phyloP scores from a whole-genome alignment of 2,888 invertebrate genomes.

The Dysmachus trigonus region DNA sequence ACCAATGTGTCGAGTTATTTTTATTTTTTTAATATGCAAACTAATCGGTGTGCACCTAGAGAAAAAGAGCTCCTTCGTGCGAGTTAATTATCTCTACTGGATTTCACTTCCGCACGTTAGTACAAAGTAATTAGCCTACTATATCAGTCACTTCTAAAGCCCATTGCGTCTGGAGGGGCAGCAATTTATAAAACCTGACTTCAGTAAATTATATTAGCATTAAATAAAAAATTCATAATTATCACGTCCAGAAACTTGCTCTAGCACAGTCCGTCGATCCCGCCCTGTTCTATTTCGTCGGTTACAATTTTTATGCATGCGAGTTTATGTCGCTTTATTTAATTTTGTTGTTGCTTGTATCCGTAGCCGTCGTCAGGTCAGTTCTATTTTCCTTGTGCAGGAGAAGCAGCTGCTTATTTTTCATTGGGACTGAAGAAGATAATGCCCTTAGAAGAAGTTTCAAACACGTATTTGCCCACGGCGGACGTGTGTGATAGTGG shows the following conservation, averaged over 20 bases:
- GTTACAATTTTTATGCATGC: not conserved
- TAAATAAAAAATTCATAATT: conserved; percentile 5
- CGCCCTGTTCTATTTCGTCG: not conserved
- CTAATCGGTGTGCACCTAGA: not conserved
- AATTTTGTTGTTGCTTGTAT: not conserved
- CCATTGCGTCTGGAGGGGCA: not conserved
- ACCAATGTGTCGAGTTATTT: not conserved
- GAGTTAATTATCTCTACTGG: not conserved
- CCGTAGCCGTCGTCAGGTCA: not conserved
- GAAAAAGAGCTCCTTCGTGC: not conserved
- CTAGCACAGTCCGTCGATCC: not conserved
- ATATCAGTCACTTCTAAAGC: not conserved
- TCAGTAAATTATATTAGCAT: not conserved
- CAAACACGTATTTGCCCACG: not conserved
- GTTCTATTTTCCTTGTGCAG: not conserved
- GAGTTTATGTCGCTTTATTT: not conserved
- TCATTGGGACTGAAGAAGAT: not conserved
- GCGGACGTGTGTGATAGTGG: not conserved
- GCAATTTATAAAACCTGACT: not conserved
- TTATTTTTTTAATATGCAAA: not conserved
- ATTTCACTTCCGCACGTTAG: not conserved
- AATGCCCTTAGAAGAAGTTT: not conserved
- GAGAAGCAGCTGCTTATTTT: not conserved
- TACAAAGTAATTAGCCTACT: not conserved
- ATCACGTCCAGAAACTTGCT: not conserved